phyloP scores from a whole-genome alignment of 2,797 vertebrate genomes.

The Simalia tracyae region DNA sequence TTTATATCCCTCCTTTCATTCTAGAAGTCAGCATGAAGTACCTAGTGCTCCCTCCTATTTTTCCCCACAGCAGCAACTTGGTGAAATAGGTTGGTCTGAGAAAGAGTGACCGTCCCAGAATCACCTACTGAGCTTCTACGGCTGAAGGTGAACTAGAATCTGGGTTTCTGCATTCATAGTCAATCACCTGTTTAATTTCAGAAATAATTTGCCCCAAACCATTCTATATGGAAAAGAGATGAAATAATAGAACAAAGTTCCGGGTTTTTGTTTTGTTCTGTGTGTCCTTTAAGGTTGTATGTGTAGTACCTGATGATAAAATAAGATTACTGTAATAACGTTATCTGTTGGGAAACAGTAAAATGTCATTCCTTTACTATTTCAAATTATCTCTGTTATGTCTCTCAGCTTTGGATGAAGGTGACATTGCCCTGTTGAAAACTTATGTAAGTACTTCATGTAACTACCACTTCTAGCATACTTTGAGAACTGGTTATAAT shows the following conservation, averaged over 20 bases:
- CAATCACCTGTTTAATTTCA: neutral
- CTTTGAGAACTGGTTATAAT: neutral
- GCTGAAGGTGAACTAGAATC: no score
- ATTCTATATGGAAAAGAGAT: no score
- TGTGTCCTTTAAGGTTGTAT: neutral
- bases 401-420: constrained; percentile 92
- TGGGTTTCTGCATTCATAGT: no score
- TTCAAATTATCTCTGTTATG: constrained; percentile 46
- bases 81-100: no score
- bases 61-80: no score
- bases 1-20: no score
- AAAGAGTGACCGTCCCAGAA: no score
- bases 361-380: constrained; percentile 11
- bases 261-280: neutral
- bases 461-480: neutral
- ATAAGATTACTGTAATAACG: neutral
- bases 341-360: constrained; percentile 10
- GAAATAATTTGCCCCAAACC: no score
- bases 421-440: constrained; percentile 95
- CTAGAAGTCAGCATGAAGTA: no score
- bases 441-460: constrained; percentile 87
- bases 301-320: neutral
- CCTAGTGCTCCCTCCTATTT: no score
- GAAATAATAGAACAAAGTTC: neutral
- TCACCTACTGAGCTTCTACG: no score